These are phyloP conservation scores for Columba guinea DNA, from an alignment of 2,797 vertebrate genomes.

Conservation along the genomic window DNA sequence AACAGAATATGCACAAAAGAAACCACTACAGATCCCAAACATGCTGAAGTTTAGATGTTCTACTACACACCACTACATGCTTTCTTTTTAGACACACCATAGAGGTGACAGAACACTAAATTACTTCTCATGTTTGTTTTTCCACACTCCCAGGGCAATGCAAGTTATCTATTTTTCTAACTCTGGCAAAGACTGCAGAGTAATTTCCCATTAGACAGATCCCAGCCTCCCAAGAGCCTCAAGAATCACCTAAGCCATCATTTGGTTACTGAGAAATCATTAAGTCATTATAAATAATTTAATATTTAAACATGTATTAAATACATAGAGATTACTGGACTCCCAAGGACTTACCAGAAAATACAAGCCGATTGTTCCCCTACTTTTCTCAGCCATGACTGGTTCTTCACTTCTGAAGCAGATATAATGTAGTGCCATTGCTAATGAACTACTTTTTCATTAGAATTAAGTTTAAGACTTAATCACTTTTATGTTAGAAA, in stretches of 20 bases:
- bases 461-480: neutral
- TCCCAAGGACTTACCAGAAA: conserved; percentile 5
- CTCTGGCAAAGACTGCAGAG: neutral
- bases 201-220: neutral
- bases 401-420: neutral
- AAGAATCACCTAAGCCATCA: neutral
- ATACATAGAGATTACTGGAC: neutral
- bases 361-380: neutral
- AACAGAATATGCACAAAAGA: neutral
- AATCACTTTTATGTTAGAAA: neutral
- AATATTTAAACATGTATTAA: neutral
- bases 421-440: neutral
- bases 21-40: neutral
- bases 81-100: neutral
- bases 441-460: neutral
- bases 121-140: neutral
- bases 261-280: neutral
- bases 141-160: neutral
- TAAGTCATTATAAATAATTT: neutral
- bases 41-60: neutral
- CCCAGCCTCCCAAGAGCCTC: neutral
- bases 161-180: neutral
- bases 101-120: neutral
- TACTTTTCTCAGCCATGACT: neutral
- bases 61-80: neutral